Base-by-base conservation (phyloP, 2,113 vertebrate genomes). In the Perognathus longimembris region DNA sequence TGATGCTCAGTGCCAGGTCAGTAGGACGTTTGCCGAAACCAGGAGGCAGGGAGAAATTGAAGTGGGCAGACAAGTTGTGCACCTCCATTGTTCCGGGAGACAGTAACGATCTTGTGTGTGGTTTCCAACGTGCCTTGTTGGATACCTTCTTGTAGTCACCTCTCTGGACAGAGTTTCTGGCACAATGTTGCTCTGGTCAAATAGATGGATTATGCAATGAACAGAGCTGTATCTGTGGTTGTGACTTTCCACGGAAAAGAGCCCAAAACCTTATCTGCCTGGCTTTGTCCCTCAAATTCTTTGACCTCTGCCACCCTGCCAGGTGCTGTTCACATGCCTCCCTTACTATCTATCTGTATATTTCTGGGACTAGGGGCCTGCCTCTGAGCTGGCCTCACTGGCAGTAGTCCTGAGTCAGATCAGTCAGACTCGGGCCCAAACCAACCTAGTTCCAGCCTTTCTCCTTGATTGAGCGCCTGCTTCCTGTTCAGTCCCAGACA, bases 1-100 rank as follows among this genome's bases (percentile, higher is more conserved):
- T 76, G 50, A 76, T 2, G 6, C 96, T 98, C 28, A 99, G 94
- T 1, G 94, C 95, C 93, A 84, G 92, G 97, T 99, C 98, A 0
- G 88, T 92, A 64, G 96, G 70, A 21, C 95, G 89, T 57, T 96
- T 91, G 87, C 95, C 54, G 0, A 93, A 96, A 64, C 97, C 89
- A 36, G 96, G 59, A 0, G 96, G 97, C 76, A 73, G 80, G 57
- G 97, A 96, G 73, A 93, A 36, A 17, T 98, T 98, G 91, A 88
- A 22, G 0, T 24, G 63, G 24, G 66, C 89, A 15, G 42, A 96
- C n/a, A 0, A 28, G 6, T 98, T 97, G 91, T 67, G 36, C 12
- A 34, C 11, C 32, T 96, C 94, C 75, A 92, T 95, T 45, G 2
- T 97, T 14, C 80, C 74, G 63, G 0, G 70, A 2, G 6, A 14